Percentiles rank a stretch among this genome's conserved stretches.
phyloP scores from a whole-genome alignment of 2,888 invertebrate species.

The Spilosoma lubricipeda region DNA sequence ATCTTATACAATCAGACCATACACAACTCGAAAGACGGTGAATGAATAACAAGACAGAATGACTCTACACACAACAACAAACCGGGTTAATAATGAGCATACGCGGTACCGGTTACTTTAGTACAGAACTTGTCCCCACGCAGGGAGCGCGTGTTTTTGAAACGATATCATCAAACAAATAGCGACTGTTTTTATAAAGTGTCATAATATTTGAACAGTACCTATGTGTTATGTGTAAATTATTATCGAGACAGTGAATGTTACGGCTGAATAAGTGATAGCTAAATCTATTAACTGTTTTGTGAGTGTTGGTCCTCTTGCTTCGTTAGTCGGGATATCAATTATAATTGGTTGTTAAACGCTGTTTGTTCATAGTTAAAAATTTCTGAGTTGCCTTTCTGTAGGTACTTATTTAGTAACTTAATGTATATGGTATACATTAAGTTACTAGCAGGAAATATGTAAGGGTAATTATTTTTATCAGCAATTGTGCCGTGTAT shows the following conservation, averaged over 20 bases:
- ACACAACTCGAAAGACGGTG: background rate
- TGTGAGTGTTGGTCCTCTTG: slow-evolving; percentile 4
- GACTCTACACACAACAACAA: background rate
- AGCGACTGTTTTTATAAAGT: slow-evolving; percentile 2
- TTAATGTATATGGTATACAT: too few species aligned
- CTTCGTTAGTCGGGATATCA: background rate
- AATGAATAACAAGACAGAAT: background rate
- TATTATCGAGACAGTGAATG: background rate
- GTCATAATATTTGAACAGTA: background rate
- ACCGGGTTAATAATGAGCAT: too few species aligned
- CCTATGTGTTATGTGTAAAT: background rate
- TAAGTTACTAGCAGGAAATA: background rate
- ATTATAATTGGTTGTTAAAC: background rate
- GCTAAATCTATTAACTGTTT: background rate
- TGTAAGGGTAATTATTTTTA: background rate
- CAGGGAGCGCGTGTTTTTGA: background rate
- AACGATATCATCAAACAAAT: background rate
- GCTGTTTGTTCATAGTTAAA: background rate
- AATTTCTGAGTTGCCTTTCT: background rate
- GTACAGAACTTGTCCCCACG: background rate
- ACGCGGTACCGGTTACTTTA: background rate
- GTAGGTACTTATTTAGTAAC: background rate
- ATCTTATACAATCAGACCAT: background rate
- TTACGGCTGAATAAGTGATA: background rate
- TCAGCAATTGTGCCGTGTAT: background rate